Evolutionary conservation across 2,797 vertebrate species (phyloP).

Genomic region (Helicolenus hilgendorfi): DNA sequence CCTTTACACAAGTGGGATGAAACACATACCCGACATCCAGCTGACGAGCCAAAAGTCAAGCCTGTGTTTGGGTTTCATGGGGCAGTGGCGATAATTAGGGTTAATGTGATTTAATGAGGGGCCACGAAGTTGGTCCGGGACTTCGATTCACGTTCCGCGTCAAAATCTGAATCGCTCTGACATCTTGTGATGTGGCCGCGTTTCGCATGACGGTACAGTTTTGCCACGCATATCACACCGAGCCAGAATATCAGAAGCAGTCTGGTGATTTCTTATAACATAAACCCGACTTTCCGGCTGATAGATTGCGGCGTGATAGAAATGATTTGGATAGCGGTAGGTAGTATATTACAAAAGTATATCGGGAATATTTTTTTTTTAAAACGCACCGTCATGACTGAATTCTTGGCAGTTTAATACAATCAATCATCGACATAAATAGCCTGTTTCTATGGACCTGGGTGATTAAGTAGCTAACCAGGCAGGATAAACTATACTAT

Average conservation of each 20-base stretch:
- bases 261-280: slow-evolving; percentile 31
- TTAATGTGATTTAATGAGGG: slow-evolving; percentile 85
- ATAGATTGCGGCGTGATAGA: slow-evolving; percentile 32
- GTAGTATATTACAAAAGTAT: slow-evolving; percentile 53
- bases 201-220: slow-evolving; percentile 18
- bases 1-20: slow-evolving; percentile 66
- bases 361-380: slow-evolving; percentile 44
- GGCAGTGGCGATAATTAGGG: slow-evolving; percentile 78
- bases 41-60: slow-evolving; percentile 62
- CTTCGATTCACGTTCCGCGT: slow-evolving; percentile 65
- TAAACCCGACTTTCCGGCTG: slow-evolving; percentile 23
- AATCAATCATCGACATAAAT: slow-evolving; percentile 79
- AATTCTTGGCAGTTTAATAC: slow-evolving; percentile 59
- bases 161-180: slow-evolving; percentile 73
- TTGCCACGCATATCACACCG: neutral
- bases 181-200: slow-evolving; percentile 35
- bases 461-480: slow-evolving; percentile 82
- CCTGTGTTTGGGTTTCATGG: slow-evolving; percentile 66
- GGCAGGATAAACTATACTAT: slow-evolving; percentile 83
- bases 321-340: slow-evolving; percentile 29
- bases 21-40: slow-evolving; percentile 74
- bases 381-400: slow-evolving; percentile 65
- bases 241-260: slow-evolving; percentile 18
- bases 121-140: slow-evolving; percentile 45
- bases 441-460: slow-evolving; percentile 67